phyloP scores from a whole-genome alignment of 2,113 vertebrate species.

The Phylloscopus trochilus region DNA sequence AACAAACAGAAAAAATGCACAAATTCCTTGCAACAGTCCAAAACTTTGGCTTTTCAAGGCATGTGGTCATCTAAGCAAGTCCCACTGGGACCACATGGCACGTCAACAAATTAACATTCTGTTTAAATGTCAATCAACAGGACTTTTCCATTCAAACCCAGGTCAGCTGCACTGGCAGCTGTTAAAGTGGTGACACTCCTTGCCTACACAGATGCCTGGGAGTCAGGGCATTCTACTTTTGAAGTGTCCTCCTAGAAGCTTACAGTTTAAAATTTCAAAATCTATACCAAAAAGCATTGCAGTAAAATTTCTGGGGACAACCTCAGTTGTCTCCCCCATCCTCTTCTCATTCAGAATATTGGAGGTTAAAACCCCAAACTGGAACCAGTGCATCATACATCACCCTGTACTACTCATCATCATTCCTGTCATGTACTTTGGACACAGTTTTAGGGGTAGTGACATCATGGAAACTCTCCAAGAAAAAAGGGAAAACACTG shows the following conservation, averaged over 20 bases:
- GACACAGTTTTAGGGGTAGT: background rate
- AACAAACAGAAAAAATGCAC: background rate
- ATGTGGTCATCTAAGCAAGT: background rate
- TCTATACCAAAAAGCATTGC: background rate
- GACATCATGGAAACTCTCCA: background rate
- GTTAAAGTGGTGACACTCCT: background rate
- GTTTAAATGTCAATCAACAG: background rate
- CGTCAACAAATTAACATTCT: background rate
- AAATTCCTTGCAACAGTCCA: background rate
- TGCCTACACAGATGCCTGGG: background rate
- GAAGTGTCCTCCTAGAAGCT: background rate
- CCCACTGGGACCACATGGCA: background rate
- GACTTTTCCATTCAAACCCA: background rate
- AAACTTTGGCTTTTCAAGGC: background rate
- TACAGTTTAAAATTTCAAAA: background rate
- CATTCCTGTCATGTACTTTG: background rate
- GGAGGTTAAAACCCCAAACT: background rate
- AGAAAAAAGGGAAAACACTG: background rate
- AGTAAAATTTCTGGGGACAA: background rate
- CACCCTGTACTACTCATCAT: rapidly evolving
- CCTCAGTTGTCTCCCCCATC: background rate
- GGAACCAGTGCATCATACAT: background rate
- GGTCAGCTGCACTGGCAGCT: background rate
- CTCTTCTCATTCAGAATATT: background rate
- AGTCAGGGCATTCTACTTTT: background rate